A percentile compares a stretch with the other conserved stretches of the same genome.
These are phyloP conservation scores for Thymallus thymallus DNA, from an alignment of 2,113 vertebrate genomes.

Conservation along the genomic window DNA sequence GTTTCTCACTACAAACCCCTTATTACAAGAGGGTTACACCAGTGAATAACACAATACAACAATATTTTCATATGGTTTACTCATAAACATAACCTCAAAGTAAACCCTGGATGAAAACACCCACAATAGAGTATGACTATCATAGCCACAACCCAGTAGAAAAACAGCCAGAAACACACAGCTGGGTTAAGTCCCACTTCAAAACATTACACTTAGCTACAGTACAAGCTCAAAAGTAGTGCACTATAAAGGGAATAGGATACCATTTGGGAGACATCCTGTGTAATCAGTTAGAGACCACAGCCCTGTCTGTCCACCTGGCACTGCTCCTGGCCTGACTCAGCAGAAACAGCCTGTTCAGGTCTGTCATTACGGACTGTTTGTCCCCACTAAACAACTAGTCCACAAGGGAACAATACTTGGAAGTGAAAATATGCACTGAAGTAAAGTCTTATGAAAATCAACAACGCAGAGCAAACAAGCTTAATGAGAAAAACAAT, in stretches of 20 bases:
- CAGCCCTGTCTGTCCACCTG: slow-evolving; percentile 5
- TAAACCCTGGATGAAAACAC: slow-evolving; percentile 42
- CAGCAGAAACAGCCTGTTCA: slow-evolving; percentile 17
- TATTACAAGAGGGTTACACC: slow-evolving; percentile 52
- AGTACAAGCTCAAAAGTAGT: not conserved
- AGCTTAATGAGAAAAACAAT: slow-evolving; percentile 32
- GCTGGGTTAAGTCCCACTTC: not conserved
- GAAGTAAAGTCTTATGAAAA: slow-evolving; percentile 42
- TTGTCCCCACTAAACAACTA: not conserved
- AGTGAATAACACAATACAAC: slow-evolving; percentile 22
- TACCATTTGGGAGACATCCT: no score
- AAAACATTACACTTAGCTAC: not conserved
- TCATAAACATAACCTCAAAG: slow-evolving; percentile 11
- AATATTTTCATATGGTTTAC: slow-evolving; percentile 54
- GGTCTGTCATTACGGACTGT: slow-evolving; percentile 25
- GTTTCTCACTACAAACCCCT: slow-evolving; percentile 33
- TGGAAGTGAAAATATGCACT: slow-evolving; percentile 57
- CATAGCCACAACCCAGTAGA: slow-evolving; percentile 23
- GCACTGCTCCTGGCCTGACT: slow-evolving; percentile 20
- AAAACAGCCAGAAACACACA: slow-evolving; percentile 31
- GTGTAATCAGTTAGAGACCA: not conserved
- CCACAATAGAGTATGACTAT: not conserved
- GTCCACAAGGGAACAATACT: slow-evolving; percentile 54
- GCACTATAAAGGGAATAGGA: no score
- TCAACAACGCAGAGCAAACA: slow-evolving; percentile 41